These are phyloP conservation scores for Cerastis rubricosa DNA, from an alignment of 2,888 invertebrate genomes.

Conservation along the genomic window DNA sequence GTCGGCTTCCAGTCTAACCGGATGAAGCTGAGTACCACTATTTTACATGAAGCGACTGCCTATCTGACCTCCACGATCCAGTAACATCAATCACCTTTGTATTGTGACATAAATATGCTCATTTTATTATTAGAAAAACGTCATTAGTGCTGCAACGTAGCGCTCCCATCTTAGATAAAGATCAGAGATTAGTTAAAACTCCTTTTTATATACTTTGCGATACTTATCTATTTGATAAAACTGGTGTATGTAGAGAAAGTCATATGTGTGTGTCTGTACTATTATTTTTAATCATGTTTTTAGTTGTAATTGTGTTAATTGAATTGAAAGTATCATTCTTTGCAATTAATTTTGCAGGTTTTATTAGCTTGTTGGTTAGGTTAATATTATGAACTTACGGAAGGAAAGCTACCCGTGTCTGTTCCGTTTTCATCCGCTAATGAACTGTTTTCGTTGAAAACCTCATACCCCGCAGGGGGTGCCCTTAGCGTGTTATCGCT, in stretches of 20 bases:
- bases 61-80: too few relatives aligned
- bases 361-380: not conserved
- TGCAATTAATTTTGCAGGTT: not conserved
- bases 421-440: not conserved
- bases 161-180: slow-evolving; percentile 41
- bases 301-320: slow-evolving; percentile 18
- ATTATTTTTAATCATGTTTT: slow-evolving; percentile 15
- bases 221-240: slow-evolving; percentile 46
- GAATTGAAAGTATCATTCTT: slow-evolving; percentile 19
- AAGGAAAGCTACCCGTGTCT: not conserved
- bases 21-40: too few relatives aligned
- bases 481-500: too few relatives aligned
- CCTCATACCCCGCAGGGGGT: too few relatives aligned
- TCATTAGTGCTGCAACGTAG: slow-evolving; percentile 41
- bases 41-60: too few relatives aligned
- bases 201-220: slow-evolving; percentile 48
- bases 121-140: slow-evolving; percentile 45
- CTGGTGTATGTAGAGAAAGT: slow-evolving; percentile 45
- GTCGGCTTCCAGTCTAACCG: too few relatives aligned
- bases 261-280: not conserved
- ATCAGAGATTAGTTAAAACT: slow-evolving; percentile 62
- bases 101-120: slow-evolving; percentile 33
- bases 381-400: not conserved
- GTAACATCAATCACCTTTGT: slow-evolving; percentile 13
- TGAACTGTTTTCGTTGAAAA: not conserved